Percentiles rank a stretch among this genome's conserved stretches.
Evolutionary conservation across 2,113 vertebrate genomes (phyloP).

Genomic region (Benitochromis conjunctus): DNA sequence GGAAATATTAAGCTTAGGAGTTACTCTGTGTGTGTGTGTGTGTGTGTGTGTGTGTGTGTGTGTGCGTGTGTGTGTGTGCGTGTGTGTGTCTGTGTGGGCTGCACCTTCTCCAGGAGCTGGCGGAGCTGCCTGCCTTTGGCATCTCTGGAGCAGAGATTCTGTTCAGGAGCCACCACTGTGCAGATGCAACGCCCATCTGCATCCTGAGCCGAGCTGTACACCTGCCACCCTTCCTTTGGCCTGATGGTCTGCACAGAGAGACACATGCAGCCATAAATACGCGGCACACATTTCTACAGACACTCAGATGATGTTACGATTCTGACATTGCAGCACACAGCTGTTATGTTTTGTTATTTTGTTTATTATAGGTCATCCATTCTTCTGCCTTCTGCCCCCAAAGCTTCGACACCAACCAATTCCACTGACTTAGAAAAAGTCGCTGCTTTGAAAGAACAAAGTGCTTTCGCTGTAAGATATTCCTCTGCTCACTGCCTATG

Average conservation of each 20-base stretch:
- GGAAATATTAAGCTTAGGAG: conserved; percentile 42
- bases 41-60: neutral
- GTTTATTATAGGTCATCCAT: neutral
- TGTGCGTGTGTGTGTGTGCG: neutral
- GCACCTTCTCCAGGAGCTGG: conserved; percentile 94
- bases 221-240: conserved; percentile 97
- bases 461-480: conserved; percentile 12
- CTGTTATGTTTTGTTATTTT: neutral
- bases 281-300: neutral
- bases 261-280: neutral
- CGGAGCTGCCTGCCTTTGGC: conserved; percentile 95
- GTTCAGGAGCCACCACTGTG: conserved; percentile 96
- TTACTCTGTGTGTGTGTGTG: neutral
- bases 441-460: conserved; percentile 1
- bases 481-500: neutral
- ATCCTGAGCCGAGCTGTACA: conserved; percentile 97
- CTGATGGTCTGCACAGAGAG: conserved; percentile 83
- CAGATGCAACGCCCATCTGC: conserved; percentile 95
- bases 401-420: conserved; percentile 10
- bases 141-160: conserved; percentile 94
- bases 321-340: neutral
- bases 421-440: conserved; percentile 19
- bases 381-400: neutral
- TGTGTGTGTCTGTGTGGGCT: neutral
- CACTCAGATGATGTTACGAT: neutral